A percentile compares a stretch with the other conserved stretches of the same genome.
These are phyloP conservation scores for Sylvietta virens DNA, from an alignment of 2,113 vertebrate species.

Conservation along the genomic window DNA sequence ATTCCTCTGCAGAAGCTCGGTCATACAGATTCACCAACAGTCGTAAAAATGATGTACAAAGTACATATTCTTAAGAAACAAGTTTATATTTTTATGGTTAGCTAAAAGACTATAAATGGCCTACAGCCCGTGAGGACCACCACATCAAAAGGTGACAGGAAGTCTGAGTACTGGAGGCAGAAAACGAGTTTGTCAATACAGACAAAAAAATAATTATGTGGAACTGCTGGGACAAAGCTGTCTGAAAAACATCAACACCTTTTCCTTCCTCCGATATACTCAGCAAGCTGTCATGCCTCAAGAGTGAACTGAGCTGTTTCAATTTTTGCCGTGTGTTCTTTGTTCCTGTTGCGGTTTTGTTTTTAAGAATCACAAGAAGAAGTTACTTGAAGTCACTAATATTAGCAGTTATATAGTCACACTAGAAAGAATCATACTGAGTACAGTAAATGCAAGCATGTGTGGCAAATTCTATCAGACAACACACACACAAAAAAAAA, in stretches of 20 bases:
- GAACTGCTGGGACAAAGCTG: neutral
- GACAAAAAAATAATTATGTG: neutral
- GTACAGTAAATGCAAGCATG: constrained; percentile 24
- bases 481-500: neutral
- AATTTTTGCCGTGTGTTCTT: constrained; percentile 3
- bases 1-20: neutral
- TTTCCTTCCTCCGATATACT: constrained; percentile 19
- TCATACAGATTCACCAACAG: neutral
- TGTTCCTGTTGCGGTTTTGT: neutral
- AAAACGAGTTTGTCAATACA: neutral
- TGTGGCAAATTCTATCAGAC: constrained; percentile 22
- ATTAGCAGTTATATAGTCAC: neutral
- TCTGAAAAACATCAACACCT: constrained; percentile 34
- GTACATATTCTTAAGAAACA: neutral
- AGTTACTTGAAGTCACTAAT: constrained; percentile 15
- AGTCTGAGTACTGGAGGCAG: neutral
- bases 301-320: neutral
- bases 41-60: neutral
- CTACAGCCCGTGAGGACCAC: neutral
- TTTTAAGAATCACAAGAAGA: constrained; percentile 22
- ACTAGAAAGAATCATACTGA: neutral
- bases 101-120: neutral
- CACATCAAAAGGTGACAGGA: neutral
- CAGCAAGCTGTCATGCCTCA: neutral
- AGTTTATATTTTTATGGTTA: neutral